A percentile compares a stretch with the other conserved stretches of the same genome.
These are phyloP conservation scores for Lithobius niger DNA, from an alignment of 1,140 invertebrate genomes.

Conservation along the genomic window DNA sequence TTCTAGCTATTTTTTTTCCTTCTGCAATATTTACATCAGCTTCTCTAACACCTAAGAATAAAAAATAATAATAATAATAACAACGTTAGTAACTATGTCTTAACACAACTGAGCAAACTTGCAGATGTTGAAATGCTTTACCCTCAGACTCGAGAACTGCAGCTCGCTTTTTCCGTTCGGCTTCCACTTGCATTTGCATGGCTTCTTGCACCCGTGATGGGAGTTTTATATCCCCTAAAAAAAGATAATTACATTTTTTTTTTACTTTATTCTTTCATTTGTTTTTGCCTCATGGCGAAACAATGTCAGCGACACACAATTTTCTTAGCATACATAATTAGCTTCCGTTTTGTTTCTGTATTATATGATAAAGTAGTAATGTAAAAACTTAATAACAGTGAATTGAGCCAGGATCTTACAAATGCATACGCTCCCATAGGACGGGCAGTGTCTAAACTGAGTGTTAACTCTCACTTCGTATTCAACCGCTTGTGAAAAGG, in stretches of 20 bases:
- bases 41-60: conserved; percentile 42
- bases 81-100: not conserved
- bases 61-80: not conserved
- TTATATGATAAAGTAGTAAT: too few species aligned
- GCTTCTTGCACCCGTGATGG: conserved; percentile 90
- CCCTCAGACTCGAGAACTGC: conserved; percentile 95
- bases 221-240: conserved; percentile 75
- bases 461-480: too few species aligned
- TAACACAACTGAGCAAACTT: not conserved
- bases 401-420: too few species aligned
- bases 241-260: conserved; percentile 1
- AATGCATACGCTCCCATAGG: too few species aligned
- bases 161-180: conserved; percentile 90
- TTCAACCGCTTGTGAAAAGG: too few species aligned
- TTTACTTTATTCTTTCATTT: conserved; percentile 2
- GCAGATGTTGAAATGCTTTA: conserved; percentile 17
- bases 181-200: conserved; percentile 99
- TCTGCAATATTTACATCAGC: conserved; percentile 97
- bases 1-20: conserved; percentile 77
- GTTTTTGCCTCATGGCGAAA: too few species aligned
- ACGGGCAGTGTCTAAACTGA: too few species aligned
- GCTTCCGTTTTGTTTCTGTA: too few species aligned
- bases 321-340: too few species aligned
- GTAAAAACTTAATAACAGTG: too few species aligned
- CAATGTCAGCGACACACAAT: too few species aligned